These are phyloP conservation scores for Nemurella pictetii DNA, from an alignment of 2,888 invertebrate genomes.

Conservation along the genomic window DNA sequence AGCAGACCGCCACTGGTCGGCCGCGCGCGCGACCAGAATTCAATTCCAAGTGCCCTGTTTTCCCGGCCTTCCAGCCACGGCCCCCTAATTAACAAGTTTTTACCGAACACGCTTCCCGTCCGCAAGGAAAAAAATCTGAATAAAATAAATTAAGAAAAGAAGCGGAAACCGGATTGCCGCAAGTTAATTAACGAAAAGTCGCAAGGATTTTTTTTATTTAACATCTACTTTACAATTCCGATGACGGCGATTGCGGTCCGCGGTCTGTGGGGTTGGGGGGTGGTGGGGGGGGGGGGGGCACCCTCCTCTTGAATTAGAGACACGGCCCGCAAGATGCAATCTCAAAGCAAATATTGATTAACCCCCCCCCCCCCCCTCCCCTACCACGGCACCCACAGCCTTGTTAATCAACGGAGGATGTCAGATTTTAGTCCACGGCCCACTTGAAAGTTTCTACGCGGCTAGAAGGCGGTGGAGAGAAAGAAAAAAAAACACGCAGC, in stretches of 20 bases:
- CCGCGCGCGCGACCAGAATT: background rate
- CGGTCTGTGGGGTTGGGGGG: no score
- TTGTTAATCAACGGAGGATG: background rate
- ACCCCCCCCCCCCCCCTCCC: no score
- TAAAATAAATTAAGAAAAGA: constrained; percentile 25
- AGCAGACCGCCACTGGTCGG: background rate
- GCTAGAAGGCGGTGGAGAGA: background rate
- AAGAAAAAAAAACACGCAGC: background rate
- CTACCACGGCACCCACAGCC: no score
- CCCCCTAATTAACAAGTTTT: constrained; percentile 29
- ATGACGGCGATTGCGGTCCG: no score
- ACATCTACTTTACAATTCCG: constrained; percentile 31
- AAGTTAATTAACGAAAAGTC: constrained; percentile 29
- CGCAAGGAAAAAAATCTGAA: constrained; percentile 19
- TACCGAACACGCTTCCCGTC: background rate
- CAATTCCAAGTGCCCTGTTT: background rate
- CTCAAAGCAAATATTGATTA: constrained; percentile 31
- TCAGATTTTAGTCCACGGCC: constrained; percentile 13
- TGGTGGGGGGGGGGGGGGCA: no score
- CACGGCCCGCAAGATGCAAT: no score
- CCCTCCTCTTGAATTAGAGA: no score
- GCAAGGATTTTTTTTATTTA: constrained; percentile 25
- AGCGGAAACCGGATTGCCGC: background rate
- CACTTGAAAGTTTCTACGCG: background rate
- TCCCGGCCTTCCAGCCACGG: background rate